These are phyloP conservation scores for Cichladusa arquata DNA, from an alignment of 2,113 vertebrate genomes.

Conservation along the genomic window DNA sequence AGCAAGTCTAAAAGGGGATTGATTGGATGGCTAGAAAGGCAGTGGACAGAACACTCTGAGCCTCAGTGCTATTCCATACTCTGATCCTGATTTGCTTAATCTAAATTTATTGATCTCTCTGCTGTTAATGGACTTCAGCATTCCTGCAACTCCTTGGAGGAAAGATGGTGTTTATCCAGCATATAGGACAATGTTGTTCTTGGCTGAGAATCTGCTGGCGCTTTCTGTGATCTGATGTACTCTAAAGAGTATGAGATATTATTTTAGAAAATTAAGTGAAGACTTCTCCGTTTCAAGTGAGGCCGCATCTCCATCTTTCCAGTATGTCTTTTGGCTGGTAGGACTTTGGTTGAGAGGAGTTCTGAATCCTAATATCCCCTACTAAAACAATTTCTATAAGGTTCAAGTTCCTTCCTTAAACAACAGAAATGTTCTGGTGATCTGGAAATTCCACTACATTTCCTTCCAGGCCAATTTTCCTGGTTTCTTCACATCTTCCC, in stretches of 20 bases:
- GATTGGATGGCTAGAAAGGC: neutral
- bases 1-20: neutral
- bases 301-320: neutral
- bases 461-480: neutral
- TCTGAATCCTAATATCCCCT: neutral
- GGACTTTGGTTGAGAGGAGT: neutral
- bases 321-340: neutral
- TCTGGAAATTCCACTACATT: neutral
- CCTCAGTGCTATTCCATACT: neutral
- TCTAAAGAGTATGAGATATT: neutral
- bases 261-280: neutral
- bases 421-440: neutral
- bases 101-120: slow-evolving; percentile 8
- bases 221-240: neutral
- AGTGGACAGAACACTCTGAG: neutral
- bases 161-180: neutral
- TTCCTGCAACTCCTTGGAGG: neutral
- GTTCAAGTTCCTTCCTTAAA: neutral
- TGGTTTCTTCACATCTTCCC: neutral
- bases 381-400: neutral
- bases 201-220: neutral
- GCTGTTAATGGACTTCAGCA: neutral
- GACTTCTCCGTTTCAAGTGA: neutral
- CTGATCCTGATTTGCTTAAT: neutral
- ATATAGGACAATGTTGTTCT: neutral